A percentile compares a stretch with the other conserved stretches of the same genome.
phyloP scores from a whole-genome alignment of 2,888 invertebrate genomes.

The Falcaria lacertinaria region DNA sequence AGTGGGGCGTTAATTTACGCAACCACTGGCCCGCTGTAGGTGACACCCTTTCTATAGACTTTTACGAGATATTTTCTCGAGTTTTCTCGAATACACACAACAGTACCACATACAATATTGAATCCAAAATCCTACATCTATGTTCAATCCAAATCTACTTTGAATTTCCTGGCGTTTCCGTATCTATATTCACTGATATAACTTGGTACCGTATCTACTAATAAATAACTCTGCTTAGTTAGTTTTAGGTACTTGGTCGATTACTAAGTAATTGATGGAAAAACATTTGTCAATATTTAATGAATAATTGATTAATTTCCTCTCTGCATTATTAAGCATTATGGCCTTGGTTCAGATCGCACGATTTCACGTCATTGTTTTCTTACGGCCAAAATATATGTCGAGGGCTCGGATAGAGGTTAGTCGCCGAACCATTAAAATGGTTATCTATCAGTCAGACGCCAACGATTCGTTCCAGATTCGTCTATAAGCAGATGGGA shows the following conservation, averaged over 20 bases:
- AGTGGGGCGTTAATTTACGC: slow-evolving; percentile 66
- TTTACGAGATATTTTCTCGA: slow-evolving; percentile 28
- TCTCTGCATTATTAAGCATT: slow-evolving; percentile 48
- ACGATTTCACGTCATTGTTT: slow-evolving; percentile 77
- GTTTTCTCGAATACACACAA: slow-evolving; percentile 20
- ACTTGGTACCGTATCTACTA: neutral
- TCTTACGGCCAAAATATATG: slow-evolving; percentile 71
- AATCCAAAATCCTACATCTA: too few species aligned
- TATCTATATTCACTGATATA: too few species aligned
- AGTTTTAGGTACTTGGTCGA: slow-evolving; percentile 26
- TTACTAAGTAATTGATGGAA: slow-evolving; percentile 13
- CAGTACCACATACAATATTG: too few species aligned
- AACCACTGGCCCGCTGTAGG: slow-evolving; percentile 49
- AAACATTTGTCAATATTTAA: slow-evolving; percentile 42
- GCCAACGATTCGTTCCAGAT: neutral
- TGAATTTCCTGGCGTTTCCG: too few species aligned
- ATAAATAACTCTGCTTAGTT: slow-evolving; percentile 19
- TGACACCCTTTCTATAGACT: slow-evolving; percentile 58
- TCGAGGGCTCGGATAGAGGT: slow-evolving; percentile 74
- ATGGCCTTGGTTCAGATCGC: slow-evolving; percentile 62
- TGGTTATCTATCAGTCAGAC: slow-evolving; percentile 25
- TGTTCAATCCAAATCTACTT: too few species aligned
- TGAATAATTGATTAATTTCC: slow-evolving; percentile 56
- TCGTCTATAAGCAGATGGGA: too few species aligned
- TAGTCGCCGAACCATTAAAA: slow-evolving; percentile 44